These are phyloP conservation scores for Aspidiotus rigidus DNA, from an alignment of 2,888 invertebrate genomes.

Conservation along the genomic window DNA sequence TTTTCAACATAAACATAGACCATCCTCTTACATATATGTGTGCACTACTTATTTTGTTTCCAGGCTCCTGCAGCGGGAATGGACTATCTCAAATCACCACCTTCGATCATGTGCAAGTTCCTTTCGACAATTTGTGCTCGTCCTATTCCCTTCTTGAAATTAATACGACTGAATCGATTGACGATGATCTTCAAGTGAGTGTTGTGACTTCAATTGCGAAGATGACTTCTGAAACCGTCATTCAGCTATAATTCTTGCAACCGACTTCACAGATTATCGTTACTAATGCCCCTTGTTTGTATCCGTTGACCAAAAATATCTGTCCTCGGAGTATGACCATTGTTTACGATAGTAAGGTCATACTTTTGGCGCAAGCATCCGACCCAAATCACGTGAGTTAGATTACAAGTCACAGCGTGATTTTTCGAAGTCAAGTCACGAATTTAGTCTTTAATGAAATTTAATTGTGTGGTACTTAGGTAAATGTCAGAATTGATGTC, in stretches of 20 bases:
- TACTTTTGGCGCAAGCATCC: slow-evolving; percentile 14
- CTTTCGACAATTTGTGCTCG: slow-evolving; percentile 74
- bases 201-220: neutral
- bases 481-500: slow-evolving; percentile 18
- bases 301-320: slow-evolving; percentile 6
- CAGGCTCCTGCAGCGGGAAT: slow-evolving; percentile 59
- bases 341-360: slow-evolving; percentile 6
- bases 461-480: neutral
- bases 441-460: neutral
- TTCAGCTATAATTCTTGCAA: neutral
- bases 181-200: slow-evolving; percentile 28
- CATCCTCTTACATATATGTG: neutral
- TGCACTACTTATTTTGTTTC: neutral
- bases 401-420: too few relatives aligned
- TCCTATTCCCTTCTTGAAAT: slow-evolving; percentile 59
- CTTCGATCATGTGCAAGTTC: slow-evolving; percentile 70
- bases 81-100: slow-evolving; percentile 73
- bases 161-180: slow-evolving; percentile 29
- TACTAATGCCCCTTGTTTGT: slow-evolving; percentile 20
- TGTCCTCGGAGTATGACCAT: slow-evolving; percentile 24
- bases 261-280: slow-evolving; percentile 7
- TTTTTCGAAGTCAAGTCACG: too few relatives aligned
- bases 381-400: neutral
- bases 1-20: too few relatives aligned
- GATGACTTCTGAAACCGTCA: neutral